Evolutionary conservation across 2,113 vertebrate genomes (phyloP).

Genomic region (Mormyrus iriodes): DNA sequence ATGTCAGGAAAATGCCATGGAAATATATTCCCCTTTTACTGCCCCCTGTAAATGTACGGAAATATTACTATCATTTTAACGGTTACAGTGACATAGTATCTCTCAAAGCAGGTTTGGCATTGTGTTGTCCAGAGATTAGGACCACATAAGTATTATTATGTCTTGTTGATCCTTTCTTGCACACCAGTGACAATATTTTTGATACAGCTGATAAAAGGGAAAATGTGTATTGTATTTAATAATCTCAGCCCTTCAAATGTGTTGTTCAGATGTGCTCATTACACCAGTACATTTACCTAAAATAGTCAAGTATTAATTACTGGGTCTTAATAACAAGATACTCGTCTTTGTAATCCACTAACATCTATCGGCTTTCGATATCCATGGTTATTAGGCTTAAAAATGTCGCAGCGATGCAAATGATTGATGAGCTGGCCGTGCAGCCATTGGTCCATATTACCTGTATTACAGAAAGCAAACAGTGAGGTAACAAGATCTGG

Average conservation of each 20-base stretch:
- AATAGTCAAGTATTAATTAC: not conserved
- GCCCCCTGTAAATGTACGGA: not conserved
- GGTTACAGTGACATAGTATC: not conserved
- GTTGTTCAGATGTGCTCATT: not conserved
- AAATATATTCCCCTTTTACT: not conserved
- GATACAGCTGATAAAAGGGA: not conserved
- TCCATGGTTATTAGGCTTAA: not conserved
- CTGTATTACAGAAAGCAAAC: constrained; percentile 8
- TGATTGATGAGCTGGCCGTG: not conserved
- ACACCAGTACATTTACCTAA: not conserved
- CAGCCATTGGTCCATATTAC: not conserved
- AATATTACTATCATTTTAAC: not conserved
- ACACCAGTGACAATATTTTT: not conserved
- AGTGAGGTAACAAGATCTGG: not conserved
- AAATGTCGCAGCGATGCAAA: not conserved
- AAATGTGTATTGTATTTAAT: not conserved
- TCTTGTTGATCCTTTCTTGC: not conserved
- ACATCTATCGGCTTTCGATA: not conserved
- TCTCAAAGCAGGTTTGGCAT: not conserved
- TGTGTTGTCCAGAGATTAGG: not conserved
- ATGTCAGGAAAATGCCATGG: not conserved
- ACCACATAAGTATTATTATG: not conserved
- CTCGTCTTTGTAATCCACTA: constrained; percentile 12
- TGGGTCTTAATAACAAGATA: constrained; percentile 9
- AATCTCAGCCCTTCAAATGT: not conserved